Base-by-base conservation (phyloP, 2,888 invertebrate species). In the Charanyca ferruginea region DNA sequence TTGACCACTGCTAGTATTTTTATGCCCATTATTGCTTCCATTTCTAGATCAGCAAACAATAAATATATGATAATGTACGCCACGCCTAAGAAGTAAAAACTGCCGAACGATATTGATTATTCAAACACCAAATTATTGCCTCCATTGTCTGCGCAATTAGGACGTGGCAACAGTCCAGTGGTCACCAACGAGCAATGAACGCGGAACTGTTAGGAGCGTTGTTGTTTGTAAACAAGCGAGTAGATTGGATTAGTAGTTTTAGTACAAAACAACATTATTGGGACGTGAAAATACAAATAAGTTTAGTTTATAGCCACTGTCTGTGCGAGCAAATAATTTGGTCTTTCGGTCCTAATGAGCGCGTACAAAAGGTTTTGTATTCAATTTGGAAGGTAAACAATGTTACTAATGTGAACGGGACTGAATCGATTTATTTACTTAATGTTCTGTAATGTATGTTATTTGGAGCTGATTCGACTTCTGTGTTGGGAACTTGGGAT, bases 381-480 rank as follows among this genome's bases (percentile, higher is more conserved):
- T 65, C 64, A 69, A 75, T 79, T 79, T 62, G 79, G 35, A 65
- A 65, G 44, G 58, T 62, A 76, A 74, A 64, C 76, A 78, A 77
- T 62, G 67, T 41, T 42, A 18, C 32, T 57, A 59, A 65, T 60
- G 58, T 42, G 79, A 78, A 66, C 79, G 51, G 44, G 61, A 73
- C 54, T 44, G 49, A 62, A 55, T 57, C 70, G 48, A 69, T 79
- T 69, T 64, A 77, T 79, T 75, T 47, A 45, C 47, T 75, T 65
- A 77, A 75, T 57, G 52, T 44, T 49, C 59, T 25, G 55, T 53
- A 63, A 72, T 53, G 57, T 73, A 38, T 66, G 74, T 49, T 78
- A 57, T 68, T 58, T 18, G 16, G 60, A 47, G 57, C 53, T 32
- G 45, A 54, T 35, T 53, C 32, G 48, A 52, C 42, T 32, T 35